A percentile compares a stretch with the other conserved stretches of the same genome.
These are phyloP conservation scores for Seira musarum DNA, from an alignment of 2,888 invertebrate genomes.

Conservation along the genomic window DNA sequence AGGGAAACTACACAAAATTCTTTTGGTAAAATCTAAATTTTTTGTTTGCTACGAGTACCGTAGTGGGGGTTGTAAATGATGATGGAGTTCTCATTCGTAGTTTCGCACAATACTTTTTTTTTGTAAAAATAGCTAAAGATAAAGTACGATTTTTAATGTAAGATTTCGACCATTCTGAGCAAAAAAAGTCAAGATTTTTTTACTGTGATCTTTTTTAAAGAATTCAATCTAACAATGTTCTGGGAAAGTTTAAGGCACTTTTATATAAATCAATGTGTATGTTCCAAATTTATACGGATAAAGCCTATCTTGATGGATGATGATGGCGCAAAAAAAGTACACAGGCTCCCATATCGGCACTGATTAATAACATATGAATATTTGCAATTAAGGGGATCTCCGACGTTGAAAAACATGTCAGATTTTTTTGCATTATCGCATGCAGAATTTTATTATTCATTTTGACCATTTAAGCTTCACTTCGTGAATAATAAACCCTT, in stretches of 20 bases:
- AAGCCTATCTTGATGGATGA: neutral
- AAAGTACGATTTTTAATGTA: neutral
- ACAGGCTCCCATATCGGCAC: neutral
- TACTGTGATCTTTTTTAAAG: neutral
- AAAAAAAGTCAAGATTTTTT: neutral
- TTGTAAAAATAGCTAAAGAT: neutral
- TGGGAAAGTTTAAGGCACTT: neutral
- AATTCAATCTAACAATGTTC: neutral
- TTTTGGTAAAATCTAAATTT: conserved; percentile 7
- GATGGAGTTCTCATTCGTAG: neutral
- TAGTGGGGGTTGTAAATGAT: conserved; percentile 20
- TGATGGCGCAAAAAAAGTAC: neutral
- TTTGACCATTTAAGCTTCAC: neutral
- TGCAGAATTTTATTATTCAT: neutral
- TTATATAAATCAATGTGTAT: neutral
- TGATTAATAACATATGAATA: neutral
- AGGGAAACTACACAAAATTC: conserved; percentile 4
- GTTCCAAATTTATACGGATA: neutral
- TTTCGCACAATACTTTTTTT: neutral
- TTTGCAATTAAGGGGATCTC: neutral
- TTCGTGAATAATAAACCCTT: neutral
- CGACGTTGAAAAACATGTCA: neutral
- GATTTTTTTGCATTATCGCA: neutral
- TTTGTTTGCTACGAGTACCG: conserved; percentile 28
- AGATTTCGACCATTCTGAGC: neutral